These are phyloP conservation scores for Chironomus striatipennis DNA, from an alignment of 1,140 invertebrate genomes.

Conservation along the genomic window DNA sequence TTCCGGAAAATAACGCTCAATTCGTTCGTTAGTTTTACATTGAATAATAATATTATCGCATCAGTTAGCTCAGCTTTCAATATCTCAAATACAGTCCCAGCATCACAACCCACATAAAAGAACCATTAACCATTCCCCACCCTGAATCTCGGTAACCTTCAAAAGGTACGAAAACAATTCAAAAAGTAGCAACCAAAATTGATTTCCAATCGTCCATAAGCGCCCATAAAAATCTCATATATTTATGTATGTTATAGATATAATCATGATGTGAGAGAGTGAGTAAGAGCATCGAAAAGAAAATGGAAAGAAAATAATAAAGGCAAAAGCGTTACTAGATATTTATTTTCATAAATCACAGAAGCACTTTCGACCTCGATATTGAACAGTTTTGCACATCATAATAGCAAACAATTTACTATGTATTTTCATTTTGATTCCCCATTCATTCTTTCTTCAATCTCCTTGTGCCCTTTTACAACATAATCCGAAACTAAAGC, in stretches of 20 bases:
- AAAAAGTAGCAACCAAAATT: background rate
- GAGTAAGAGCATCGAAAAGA: too few species aligned
- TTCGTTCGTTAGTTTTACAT: too few species aligned
- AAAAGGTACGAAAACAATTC: constrained; percentile 7
- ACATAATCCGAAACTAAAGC: background rate
- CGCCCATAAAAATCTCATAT: background rate
- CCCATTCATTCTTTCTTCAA: background rate
- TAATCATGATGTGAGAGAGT: background rate
- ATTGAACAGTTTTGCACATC: constrained; percentile 10
- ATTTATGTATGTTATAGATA: constrained; percentile 2
- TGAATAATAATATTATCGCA: too few species aligned
- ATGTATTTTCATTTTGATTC: background rate
- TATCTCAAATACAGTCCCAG: too few species aligned
- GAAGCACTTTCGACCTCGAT: constrained; percentile 9
- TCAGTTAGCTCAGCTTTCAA: too few species aligned
- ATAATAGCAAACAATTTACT: constrained; percentile 8
- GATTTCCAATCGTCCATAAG: background rate
- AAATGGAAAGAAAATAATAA: background rate
- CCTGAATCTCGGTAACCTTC: background rate
- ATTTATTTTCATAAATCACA: constrained; percentile 15
- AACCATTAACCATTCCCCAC: too few species aligned
- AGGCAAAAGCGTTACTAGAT: background rate
- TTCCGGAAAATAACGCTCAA: too few species aligned
- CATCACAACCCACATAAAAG: too few species aligned
- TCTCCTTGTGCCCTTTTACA: background rate